Conservation (phyloP, 1,140 invertebrate species). For the Diprion similis region DNA sequence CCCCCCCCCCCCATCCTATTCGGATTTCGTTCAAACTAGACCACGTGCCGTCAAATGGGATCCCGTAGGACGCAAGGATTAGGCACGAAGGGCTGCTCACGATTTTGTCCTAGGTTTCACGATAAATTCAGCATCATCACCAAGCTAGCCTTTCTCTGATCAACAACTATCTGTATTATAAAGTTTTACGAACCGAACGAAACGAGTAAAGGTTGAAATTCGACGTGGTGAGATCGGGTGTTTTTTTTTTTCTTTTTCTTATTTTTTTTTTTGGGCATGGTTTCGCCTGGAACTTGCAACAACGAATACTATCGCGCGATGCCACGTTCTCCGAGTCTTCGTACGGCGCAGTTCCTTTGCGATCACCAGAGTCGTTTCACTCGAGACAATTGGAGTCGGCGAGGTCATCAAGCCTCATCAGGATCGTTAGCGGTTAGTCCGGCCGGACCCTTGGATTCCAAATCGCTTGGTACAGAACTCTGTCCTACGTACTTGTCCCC, state of each 20-base stretch:
- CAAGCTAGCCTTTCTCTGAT: no score
- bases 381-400: background rate
- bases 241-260: no score
- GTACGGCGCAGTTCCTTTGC: no score
- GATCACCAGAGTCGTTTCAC: background rate
- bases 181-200: no score
- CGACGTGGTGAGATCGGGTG: no score
- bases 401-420: background rate
- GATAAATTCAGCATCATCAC: background rate
- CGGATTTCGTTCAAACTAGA: background rate
- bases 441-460: background rate
- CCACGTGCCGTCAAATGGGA: background rate
- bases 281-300: no score
- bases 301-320: no score
- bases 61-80: background rate
- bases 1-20: background rate
- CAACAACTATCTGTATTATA: no score
- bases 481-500: background rate
- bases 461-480: background rate
- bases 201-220: no score
- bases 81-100: background rate
- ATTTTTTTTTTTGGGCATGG: no score
- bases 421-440: constrained; percentile 6
- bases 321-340: no score
- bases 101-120: background rate